phyloP scores from a whole-genome alignment of 2,888 invertebrate species.

The Caradrina clavipalpis region DNA sequence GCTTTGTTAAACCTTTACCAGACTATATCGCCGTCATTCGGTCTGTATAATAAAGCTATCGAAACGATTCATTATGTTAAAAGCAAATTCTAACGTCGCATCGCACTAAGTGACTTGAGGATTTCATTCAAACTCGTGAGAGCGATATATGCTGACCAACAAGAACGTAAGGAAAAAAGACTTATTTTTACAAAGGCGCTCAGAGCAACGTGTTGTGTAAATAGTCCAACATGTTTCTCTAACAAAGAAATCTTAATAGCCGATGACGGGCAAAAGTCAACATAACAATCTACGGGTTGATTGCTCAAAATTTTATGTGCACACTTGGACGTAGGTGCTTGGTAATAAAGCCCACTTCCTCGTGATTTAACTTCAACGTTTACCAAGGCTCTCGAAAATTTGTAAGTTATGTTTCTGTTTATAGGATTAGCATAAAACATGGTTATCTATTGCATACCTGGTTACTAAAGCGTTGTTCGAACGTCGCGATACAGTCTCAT shows the following conservation, averaged over 20 bases:
- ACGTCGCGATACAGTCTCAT: conserved; percentile 81
- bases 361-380: conserved; percentile 71
- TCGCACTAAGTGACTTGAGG: conserved; percentile 86
- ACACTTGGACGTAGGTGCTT: conserved; percentile 73
- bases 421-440: conserved; percentile 88
- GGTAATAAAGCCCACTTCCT: conserved; percentile 77
- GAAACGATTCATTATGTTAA: conserved; percentile 83
- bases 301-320: conserved; percentile 86
- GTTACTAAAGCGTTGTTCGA: conserved; percentile 87
- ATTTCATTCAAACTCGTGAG: conserved; percentile 89
- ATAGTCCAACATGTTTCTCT: conserved; percentile 90
- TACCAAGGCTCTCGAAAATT: conserved; percentile 84
- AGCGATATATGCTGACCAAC: conserved; percentile 84
- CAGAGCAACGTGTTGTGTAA: conserved; percentile 89
- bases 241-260: conserved; percentile 91
- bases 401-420: conserved; percentile 87
- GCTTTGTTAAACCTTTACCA: conserved; percentile 82
- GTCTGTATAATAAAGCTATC: conserved; percentile 87
- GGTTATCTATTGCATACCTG: conserved; percentile 89
- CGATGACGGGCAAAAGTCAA: conserved; percentile 90
- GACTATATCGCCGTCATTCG: conserved; percentile 84
- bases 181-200: conserved; percentile 86
- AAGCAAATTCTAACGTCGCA: conserved; percentile 89
- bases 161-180: conserved; percentile 80
- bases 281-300: conserved; percentile 89